Evolutionary conservation across 2,113 vertebrate genomes (phyloP).

Genomic region (Poeciliopsis turrubarensis): DNA sequence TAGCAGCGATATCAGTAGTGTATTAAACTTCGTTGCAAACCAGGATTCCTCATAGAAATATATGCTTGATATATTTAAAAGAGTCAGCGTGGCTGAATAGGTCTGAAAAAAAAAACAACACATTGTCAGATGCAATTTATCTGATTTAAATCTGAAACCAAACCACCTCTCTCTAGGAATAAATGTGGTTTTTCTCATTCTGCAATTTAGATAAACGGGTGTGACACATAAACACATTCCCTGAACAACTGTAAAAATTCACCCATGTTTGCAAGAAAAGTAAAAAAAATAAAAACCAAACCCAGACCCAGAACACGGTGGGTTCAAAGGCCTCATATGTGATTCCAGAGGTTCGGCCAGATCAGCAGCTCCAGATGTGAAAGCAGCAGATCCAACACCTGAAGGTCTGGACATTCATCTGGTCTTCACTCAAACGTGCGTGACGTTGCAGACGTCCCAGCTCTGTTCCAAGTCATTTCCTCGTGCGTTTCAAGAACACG

Average conservation of each 20-base stretch:
- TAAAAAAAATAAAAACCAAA: background rate
- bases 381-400: background rate
- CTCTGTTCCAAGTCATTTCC: background rate
- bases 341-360: background rate
- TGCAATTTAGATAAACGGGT: background rate
- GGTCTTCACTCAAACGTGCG: conserved; percentile 5
- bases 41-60: background rate
- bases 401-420: conserved; percentile 12
- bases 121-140: background rate
- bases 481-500: background rate
- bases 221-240: background rate
- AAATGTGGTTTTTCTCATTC: background rate
- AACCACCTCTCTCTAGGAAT: background rate
- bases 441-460: background rate
- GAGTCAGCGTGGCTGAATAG: background rate
- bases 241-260: background rate
- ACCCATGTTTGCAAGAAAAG: background rate
- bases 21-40: no score
- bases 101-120: background rate
- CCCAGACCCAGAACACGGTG: background rate
- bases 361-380: background rate
- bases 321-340: background rate
- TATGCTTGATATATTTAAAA: background rate
- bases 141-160: background rate
- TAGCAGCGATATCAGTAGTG: background rate